phyloP scores from a whole-genome alignment of 2,888 invertebrate genomes.

The Xestia c-nigrum region DNA sequence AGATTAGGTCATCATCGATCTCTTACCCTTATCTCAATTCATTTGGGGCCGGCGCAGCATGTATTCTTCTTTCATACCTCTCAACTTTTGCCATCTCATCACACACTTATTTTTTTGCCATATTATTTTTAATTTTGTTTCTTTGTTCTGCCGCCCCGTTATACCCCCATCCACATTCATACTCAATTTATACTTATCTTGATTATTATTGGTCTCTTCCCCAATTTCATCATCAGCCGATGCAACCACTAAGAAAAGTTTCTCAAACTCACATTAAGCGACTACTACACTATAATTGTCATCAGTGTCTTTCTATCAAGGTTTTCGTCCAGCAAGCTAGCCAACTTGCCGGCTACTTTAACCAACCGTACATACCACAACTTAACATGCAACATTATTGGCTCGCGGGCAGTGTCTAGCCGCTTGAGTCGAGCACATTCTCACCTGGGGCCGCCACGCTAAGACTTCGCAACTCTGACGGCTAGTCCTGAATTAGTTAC shows the following conservation, averaged over 20 bases:
- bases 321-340: neutral
- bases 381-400: slow-evolving; percentile 83
- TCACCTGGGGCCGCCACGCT: slow-evolving; percentile 89
- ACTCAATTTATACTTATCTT: too few relatives aligned
- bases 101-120: too few relatives aligned
- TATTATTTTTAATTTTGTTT: too few relatives aligned
- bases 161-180: too few relatives aligned
- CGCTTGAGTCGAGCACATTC: slow-evolving; percentile 90
- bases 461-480: slow-evolving; percentile 89
- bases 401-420: slow-evolving; percentile 87
- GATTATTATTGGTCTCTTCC: neutral
- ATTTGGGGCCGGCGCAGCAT: too few relatives aligned
- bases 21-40: too few relatives aligned
- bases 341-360: slow-evolving; percentile 49
- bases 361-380: slow-evolving; percentile 66
- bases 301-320: neutral
- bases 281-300: neutral
- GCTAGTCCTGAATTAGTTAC: slow-evolving; percentile 81
- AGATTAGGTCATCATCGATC: neutral
- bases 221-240: neutral
- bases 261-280: neutral
- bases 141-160: too few relatives aligned
- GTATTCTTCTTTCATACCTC: too few relatives aligned
- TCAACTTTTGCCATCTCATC: too few relatives aligned
- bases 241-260: neutral